A percentile compares a stretch with the other conserved stretches of the same genome.
phyloP scores from a whole-genome alignment of 2,888 invertebrate genomes.

The Nomada hirtipes region DNA sequence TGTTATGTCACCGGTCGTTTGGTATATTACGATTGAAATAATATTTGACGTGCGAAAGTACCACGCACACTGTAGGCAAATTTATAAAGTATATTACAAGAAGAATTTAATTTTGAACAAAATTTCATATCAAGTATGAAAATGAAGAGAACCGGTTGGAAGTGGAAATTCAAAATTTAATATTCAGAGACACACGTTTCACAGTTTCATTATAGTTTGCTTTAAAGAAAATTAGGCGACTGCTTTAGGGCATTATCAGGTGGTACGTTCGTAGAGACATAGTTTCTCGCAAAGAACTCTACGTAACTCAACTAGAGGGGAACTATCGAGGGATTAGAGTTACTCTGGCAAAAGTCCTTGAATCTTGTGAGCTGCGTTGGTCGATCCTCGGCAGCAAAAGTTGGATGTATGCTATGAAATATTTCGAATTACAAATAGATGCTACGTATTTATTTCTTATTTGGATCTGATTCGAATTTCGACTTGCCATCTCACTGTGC shows the following conservation, averaged over 20 bases:
- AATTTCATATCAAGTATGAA: background rate
- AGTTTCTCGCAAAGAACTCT: conserved; percentile 65
- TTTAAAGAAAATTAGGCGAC: background rate
- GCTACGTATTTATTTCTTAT: conserved; percentile 75
- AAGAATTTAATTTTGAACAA: background rate
- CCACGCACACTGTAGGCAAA: background rate
- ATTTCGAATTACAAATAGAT: conserved; percentile 81
- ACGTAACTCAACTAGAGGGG: conserved; percentile 67
- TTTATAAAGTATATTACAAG: background rate
- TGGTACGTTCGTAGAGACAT: conserved; percentile 65
- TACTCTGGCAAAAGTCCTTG: conserved; percentile 81
- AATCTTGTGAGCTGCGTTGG: conserved; percentile 78
- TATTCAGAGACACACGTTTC: background rate
- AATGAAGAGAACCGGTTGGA: no score
- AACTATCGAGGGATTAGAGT: conserved; percentile 80
- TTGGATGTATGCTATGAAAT: conserved; percentile 82
- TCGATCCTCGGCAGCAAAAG: conserved; percentile 78
- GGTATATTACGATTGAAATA: no score
- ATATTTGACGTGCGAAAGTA: background rate
- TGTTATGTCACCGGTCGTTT: no score
- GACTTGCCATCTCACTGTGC: conserved; percentile 20
- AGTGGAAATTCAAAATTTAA: background rate
- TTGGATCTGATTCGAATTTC: conserved; percentile 54
- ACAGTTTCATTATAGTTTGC: conserved; percentile 18
- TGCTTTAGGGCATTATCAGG: conserved; percentile 67